Percentiles rank a stretch among this genome's conserved stretches.
Evolutionary conservation across 2,113 vertebrate genomes (phyloP).

Genomic region (Heptranchias perlo): DNA sequence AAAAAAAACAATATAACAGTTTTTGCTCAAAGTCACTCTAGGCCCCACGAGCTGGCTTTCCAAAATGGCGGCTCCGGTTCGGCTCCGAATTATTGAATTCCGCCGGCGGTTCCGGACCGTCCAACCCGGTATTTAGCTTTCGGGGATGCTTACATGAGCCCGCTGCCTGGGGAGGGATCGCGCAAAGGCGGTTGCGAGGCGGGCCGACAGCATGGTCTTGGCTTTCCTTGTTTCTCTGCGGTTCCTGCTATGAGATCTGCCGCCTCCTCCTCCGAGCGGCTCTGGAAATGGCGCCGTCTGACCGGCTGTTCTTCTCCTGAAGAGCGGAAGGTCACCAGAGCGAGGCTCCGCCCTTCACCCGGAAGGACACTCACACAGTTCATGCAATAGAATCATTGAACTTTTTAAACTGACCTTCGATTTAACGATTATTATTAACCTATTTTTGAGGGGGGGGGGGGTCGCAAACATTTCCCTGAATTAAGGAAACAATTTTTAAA

Average conservation of each 20-base stretch:
- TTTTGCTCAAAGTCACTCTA: not conserved
- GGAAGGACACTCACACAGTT: conserved; percentile 42
- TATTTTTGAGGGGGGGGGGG: too few species aligned
- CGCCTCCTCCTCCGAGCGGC: not conserved
- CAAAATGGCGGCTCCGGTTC: conserved; percentile 21
- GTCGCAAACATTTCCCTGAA: too few species aligned
- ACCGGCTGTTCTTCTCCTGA: not conserved
- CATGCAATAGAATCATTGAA: too few species aligned
- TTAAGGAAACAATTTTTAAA: too few species aligned
- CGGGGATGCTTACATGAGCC: conserved; percentile 66
- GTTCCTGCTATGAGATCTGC: fast-evolving
- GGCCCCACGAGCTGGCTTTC: not conserved
- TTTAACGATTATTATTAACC: too few species aligned
- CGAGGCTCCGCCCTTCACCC: not conserved
- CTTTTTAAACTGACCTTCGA: too few species aligned
- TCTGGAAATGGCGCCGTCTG: conserved; percentile 54
- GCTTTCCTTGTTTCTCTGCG: fast-evolving
- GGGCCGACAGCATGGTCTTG: conserved; percentile 72
- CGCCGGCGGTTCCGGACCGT: not conserved
- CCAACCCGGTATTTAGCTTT: too few species aligned
- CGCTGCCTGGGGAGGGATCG: conserved; percentile 75
- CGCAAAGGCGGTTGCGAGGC: conserved; percentile 76
- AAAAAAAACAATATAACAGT: not conserved
- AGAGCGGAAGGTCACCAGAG: conserved; percentile 33
- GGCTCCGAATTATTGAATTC: too few species aligned